phyloP scores from a whole-genome alignment of 2,888 invertebrate species.

The Helicoverpa assulta region DNA sequence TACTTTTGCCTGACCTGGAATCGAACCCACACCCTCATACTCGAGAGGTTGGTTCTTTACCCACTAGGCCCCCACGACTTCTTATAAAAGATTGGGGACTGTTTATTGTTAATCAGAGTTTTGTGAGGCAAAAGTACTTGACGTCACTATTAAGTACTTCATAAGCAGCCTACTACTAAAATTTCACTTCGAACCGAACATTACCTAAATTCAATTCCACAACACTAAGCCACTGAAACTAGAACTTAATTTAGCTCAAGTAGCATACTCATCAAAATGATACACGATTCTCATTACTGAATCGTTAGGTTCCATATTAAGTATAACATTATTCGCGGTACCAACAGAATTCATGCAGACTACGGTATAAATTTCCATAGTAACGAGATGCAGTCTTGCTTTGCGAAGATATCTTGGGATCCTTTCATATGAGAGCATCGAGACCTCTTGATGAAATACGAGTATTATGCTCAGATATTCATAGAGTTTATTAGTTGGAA shows the following conservation, averaged over 20 bases:
- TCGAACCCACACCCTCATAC: no score
- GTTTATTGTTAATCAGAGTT: background rate
- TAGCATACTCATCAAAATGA: conserved; percentile 36
- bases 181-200: conserved; percentile 8
- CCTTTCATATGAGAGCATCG: conserved; percentile 51
- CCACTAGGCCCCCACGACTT: no score
- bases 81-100: background rate
- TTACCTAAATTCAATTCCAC: background rate
- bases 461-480: conserved; percentile 56
- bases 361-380: conserved; percentile 73
- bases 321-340: conserved; percentile 64
- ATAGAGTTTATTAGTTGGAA: conserved; percentile 60
- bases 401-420: conserved; percentile 54
- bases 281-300: conserved; percentile 61
- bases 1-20: no score
- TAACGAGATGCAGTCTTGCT: conserved; percentile 65
- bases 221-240: conserved; percentile 8
- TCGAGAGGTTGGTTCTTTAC: no score
- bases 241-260: conserved; percentile 32
- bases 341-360: conserved; percentile 68
- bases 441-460: conserved; percentile 58
- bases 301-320: conserved; percentile 62
- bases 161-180: background rate
- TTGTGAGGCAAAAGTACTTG: background rate
- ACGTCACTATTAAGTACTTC: background rate